Evolutionary conservation across 1,140 invertebrate species (phyloP).

Genomic region (Steinernema khuongi): DNA sequence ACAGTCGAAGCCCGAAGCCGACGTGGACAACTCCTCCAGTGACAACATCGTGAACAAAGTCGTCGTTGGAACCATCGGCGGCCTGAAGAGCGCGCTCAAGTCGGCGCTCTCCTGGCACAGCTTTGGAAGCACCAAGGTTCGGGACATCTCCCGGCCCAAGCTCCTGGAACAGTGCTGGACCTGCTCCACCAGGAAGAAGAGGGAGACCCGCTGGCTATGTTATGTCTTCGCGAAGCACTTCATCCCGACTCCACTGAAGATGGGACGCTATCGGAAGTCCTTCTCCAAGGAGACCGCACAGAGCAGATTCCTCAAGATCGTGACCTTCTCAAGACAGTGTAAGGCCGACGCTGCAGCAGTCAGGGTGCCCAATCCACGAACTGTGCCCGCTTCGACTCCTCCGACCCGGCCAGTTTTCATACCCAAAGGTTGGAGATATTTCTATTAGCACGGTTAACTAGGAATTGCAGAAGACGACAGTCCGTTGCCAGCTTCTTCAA

Average conservation of each 20-base stretch:
- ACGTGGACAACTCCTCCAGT: constrained; percentile 18
- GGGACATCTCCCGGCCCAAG: background rate
- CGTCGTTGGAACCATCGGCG: background rate
- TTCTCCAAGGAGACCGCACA: background rate
- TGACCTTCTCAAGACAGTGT: background rate
- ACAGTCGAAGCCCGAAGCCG: constrained; percentile 4
- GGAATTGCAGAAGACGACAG: background rate
- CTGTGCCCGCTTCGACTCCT: too few relatives aligned
- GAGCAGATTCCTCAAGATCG: background rate
- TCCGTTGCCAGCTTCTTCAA: background rate
- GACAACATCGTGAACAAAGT: constrained; percentile 14
- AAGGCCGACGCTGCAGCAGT: background rate
- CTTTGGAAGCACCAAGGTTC: background rate
- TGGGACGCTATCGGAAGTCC: background rate
- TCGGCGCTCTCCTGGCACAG: background rate
- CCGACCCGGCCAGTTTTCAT: too few relatives aligned
- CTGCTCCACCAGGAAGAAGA: background rate
- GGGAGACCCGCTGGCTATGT: background rate
- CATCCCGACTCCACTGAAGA: background rate
- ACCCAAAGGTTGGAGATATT: too few relatives aligned
- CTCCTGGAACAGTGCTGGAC: background rate
- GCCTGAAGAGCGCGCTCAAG: background rate
- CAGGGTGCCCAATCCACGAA: background rate
- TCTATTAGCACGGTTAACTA: too few relatives aligned
- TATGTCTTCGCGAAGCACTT: background rate